These are phyloP conservation scores for Sylvilagus bachmani DNA, from an alignment of 2,113 vertebrate species.

Conservation along the genomic window DNA sequence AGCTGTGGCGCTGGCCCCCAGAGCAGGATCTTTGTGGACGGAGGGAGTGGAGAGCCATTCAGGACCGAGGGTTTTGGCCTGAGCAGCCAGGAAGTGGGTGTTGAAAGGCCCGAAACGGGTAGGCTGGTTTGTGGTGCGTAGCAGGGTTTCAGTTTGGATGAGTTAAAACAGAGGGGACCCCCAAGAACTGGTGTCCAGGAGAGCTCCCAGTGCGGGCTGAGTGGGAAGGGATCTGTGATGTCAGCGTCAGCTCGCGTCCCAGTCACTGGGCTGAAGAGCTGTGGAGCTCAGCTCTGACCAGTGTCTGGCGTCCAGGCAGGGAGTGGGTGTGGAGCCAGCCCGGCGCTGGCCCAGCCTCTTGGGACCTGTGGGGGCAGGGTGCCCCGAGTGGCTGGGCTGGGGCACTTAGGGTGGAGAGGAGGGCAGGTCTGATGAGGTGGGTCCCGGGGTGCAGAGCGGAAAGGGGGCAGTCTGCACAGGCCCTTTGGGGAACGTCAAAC, in stretches of 20 bases:
- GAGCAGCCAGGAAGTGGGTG: not conserved
- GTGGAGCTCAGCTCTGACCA: not conserved
- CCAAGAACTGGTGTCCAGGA: no score
- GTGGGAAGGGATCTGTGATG: not conserved
- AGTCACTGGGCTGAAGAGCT: not conserved
- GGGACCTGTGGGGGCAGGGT: not conserved
- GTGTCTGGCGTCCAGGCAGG: not conserved
- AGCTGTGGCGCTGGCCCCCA: not conserved
- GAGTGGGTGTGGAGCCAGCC: not conserved
- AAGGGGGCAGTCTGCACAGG: not conserved
- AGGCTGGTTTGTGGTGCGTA: not conserved
- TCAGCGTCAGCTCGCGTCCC: not conserved
- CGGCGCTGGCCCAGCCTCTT: not conserved
- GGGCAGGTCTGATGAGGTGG: not conserved
- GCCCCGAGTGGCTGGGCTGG: not conserved
- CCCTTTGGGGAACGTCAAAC: not conserved
- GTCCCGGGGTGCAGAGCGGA: not conserved
- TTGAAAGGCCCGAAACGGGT: not conserved
- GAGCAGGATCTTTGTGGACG: no score
- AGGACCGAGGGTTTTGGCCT: not conserved
- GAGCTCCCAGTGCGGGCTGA: not conserved
- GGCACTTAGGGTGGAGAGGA: not conserved
- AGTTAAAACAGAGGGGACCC: rapidly evolving
- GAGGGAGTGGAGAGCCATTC: no score
- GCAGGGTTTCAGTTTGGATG: no score